Evolutionary conservation across 2,888 invertebrate genomes (phyloP), one percentile per base, ranked within the genome.

Genomic region (Steromphala cineraria): DNA sequence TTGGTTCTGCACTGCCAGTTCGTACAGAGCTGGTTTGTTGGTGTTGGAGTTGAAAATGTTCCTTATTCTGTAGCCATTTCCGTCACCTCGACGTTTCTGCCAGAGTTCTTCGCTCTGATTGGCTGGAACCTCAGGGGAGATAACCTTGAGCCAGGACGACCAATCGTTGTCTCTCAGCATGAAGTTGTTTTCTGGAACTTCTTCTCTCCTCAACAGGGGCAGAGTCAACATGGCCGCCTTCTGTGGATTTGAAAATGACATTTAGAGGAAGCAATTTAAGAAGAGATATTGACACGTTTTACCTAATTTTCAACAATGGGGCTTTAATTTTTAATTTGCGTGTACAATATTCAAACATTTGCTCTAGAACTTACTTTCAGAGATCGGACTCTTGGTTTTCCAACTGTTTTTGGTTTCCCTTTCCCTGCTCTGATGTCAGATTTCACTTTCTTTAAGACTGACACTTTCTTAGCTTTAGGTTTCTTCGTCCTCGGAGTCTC

Each of bases 11-110:
- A 87, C 86, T 1, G 85, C 80, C 13, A 87, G 76, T 76, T 88
- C 88, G 67, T 88, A 88, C 15, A 88, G 53, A 53, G 88, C 86
- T 4, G 87, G 83, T 19, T 81, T 67, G 17, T 83, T 81, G 5
- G 84, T 83, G 74, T 84, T 79, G 24, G 84, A 85, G 53, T 78
- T 80, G 75, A 86, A 88, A 1, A 88, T 80, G 13, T 75, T 46
- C 52, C 40, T 81, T 28, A 62, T 80, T 46, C 84, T 79, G 81
- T 75, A 87, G 21, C 87, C 87, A n/a, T 75, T 78, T 21, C 78
- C 80, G 78, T 78, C 56, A 56, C 84, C 85, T 31, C 56, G 79
- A 62, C 87, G 82, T 75, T 81, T 79, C 28, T 67, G 52, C 46
- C 46, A 46, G 40, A 28, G 46, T 13, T 62, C 67, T 4, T 46